Conservation (phyloP, 2,113 vertebrate genomes). For the Paramormyrops kingsleyae region DNA sequence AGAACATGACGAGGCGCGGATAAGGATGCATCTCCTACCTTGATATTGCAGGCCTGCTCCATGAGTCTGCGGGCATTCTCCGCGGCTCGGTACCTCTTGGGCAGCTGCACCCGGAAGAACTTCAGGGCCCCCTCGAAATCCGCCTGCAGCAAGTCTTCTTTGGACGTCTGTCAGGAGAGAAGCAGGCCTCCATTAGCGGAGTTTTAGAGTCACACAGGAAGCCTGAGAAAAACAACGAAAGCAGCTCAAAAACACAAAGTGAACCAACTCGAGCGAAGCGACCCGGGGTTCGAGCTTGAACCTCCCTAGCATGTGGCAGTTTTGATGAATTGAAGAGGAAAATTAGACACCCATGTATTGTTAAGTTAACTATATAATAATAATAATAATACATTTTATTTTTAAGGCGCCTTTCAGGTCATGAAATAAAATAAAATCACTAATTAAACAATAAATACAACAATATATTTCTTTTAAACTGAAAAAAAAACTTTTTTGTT, state of each 20-base stretch:
- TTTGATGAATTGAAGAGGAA: neutral
- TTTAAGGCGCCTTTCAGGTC: no score
- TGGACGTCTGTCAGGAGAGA: conserved; percentile 75
- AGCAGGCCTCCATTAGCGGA: neutral
- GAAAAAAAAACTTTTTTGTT: neutral
- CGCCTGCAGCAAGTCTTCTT: conserved; percentile 94
- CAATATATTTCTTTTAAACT: neutral
- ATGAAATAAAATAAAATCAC: no score
- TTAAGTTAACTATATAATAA: no score
- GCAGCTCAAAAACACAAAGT: neutral
- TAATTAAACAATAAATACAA: no score
- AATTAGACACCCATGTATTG: neutral
- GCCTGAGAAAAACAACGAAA: neutral
- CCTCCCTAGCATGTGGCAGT: neutral
- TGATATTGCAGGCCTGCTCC: conserved; percentile 98
- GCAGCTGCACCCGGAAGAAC: conserved; percentile 96
- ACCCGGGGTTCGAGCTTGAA: neutral
- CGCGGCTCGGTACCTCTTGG: conserved; percentile 93
- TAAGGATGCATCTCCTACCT: conserved; percentile 62
- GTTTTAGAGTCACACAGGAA: neutral
- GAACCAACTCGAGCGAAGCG: neutral
- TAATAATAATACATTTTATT: no score
- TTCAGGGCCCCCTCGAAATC: conserved; percentile 98
- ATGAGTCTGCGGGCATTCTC: conserved; percentile 93
- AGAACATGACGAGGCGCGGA: neutral